These are phyloP conservation scores for Porites evermanni DNA, from an alignment of 92 coral and sea anemone genomes.

Conservation along the genomic window DNA sequence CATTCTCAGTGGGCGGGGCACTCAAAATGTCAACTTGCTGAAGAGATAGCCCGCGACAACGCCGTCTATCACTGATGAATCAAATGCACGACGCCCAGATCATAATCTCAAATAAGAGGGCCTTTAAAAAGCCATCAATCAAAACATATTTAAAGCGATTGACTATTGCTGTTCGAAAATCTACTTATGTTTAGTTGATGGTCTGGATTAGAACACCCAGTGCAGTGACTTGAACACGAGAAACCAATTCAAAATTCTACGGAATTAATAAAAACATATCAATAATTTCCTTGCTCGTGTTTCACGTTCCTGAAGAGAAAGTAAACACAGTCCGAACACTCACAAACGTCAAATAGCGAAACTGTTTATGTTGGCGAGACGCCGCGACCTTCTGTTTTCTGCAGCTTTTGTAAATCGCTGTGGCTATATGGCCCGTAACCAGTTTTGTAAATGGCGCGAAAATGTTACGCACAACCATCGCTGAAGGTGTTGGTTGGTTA, in stretches of 20 bases:
- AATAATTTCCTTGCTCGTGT: neutral
- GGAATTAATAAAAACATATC: neutral
- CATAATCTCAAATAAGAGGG: neutral
- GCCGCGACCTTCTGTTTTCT: neutral
- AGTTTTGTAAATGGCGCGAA: too few relatives aligned
- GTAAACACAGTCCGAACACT: too few relatives aligned
- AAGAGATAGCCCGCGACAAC: neutral
- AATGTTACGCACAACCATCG: too few relatives aligned
- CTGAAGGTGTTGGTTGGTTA: too few relatives aligned
- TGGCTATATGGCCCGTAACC: too few relatives aligned
- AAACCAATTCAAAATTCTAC: neutral
- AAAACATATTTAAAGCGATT: neutral
- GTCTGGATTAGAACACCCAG: neutral
- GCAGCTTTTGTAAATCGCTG: neutral
- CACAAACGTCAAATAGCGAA: neutral
- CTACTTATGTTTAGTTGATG: conserved; percentile 5
- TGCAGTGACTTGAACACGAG: neutral
- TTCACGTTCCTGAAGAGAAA: neutral
- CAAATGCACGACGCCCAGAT: neutral
- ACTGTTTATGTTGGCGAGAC: neutral
- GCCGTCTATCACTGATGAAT: neutral
- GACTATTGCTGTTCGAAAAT: neutral
- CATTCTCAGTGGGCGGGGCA: conserved; percentile 24
- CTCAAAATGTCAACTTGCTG: neutral
- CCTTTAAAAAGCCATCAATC: conserved; percentile 29